Percentiles rank a stretch among this genome's conserved stretches.
Conservation (phyloP, 1,140 invertebrate genomes). For the Himalopsyche phryganea region DNA sequence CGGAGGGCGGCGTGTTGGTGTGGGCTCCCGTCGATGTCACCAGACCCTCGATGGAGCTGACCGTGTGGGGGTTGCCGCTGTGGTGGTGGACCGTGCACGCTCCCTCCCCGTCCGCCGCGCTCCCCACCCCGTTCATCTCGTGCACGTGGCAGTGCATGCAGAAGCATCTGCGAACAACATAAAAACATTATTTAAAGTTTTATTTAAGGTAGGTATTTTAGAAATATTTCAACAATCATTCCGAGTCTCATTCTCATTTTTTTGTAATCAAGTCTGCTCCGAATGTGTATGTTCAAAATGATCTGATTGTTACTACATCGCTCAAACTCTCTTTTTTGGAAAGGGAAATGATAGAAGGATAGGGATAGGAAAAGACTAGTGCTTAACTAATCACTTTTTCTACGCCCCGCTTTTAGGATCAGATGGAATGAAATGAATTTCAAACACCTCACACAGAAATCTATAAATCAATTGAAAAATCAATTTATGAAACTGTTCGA, state of each 20-base stretch:
- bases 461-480: too few relatives aligned
- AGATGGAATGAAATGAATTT: too few relatives aligned
- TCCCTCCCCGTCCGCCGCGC: not conserved
- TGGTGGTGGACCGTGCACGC: constrained; percentile 40
- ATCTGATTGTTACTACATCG: too few relatives aligned
- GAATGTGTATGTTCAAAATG: too few relatives aligned
- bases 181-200: not conserved
- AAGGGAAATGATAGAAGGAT: too few relatives aligned
- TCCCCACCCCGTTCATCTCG: constrained; percentile 3
- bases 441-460: too few relatives aligned
- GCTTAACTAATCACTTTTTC: too few relatives aligned
- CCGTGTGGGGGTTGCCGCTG: constrained; percentile 31
- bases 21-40: constrained; percentile 8
- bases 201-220: not conserved
- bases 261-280: too few relatives aligned
- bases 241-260: not conserved
- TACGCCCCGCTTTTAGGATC: too few relatives aligned
- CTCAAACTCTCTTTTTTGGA: too few relatives aligned
- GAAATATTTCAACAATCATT: not conserved
- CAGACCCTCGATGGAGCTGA: constrained; percentile 32
- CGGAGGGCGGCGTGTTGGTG: constrained; percentile 40
- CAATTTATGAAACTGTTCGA: too few relatives aligned
- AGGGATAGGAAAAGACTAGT: too few relatives aligned
- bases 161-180: constrained; percentile 24
- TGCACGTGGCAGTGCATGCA: constrained; percentile 29